Evolutionary conservation across 2,888 invertebrate genomes (phyloP).

Genomic region (Hirtodrosophila alboralis): DNA sequence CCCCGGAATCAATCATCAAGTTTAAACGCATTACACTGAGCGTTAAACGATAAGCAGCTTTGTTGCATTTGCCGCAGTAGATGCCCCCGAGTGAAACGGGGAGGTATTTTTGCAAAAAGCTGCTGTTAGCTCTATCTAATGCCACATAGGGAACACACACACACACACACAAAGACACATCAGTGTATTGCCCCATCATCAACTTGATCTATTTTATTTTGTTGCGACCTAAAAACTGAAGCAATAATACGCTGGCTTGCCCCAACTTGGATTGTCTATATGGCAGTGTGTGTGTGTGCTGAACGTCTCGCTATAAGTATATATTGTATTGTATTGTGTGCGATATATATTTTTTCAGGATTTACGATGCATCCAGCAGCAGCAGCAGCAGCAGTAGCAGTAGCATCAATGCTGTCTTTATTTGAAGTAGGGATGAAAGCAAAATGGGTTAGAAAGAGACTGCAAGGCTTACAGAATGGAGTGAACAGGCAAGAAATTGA

Average conservation of each 20-base stretch:
- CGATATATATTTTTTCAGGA: slow-evolving; percentile 53
- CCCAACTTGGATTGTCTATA: slow-evolving; percentile 47
- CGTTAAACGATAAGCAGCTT: slow-evolving; percentile 77
- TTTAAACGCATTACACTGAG: slow-evolving; percentile 75
- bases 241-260: slow-evolving; percentile 75
- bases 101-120: slow-evolving; percentile 11
- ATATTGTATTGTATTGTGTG: slow-evolving; percentile 43
- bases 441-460: slow-evolving; percentile 37
- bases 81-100: too few relatives aligned
- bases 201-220: slow-evolving; percentile 69
- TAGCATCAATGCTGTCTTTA: slow-evolving; percentile 57
- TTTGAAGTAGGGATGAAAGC: slow-evolving; percentile 55
- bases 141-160: slow-evolving; percentile 21
- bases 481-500: slow-evolving; percentile 5
- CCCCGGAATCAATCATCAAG: slow-evolving; percentile 68
- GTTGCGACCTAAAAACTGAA: slow-evolving; percentile 59
- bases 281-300: too few relatives aligned
- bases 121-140: slow-evolving; percentile 52
- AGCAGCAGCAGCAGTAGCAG: too few relatives aligned
- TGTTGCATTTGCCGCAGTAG: slow-evolving; percentile 62
- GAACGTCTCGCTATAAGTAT: slow-evolving; percentile 35
- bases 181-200: slow-evolving; percentile 60
- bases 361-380: too few relatives aligned
- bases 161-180: slow-evolving; percentile 17
- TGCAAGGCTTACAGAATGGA: slow-evolving; percentile 6